Evolutionary conservation across 2,888 invertebrate genomes (phyloP).

Genomic region (Lamellibrachia satsuma): DNA sequence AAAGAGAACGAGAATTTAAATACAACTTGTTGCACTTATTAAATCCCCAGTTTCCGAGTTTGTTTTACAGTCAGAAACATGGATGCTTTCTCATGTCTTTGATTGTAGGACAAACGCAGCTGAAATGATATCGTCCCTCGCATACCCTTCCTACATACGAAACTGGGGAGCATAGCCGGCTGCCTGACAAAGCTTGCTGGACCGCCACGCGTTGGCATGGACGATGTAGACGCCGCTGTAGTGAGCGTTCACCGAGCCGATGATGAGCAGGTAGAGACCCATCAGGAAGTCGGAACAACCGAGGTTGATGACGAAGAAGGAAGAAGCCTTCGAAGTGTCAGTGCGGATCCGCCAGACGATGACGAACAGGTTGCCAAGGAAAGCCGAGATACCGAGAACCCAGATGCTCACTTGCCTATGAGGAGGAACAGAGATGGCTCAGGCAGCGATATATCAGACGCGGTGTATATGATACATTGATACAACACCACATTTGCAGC

Average conservation of each 20-base stretch:
- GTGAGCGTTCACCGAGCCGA: constrained; percentile 57
- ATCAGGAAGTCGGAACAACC: constrained; percentile 73
- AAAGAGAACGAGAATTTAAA: too few species aligned
- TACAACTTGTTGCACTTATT: too few species aligned
- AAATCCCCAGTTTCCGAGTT: too few species aligned
- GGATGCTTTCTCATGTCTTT: too few species aligned
- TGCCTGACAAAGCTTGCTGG: constrained; percentile 57
- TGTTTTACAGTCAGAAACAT: too few species aligned
- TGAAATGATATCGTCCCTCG: not conserved
- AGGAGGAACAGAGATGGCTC: too few species aligned
- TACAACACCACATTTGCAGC: too few species aligned
- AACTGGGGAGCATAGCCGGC: constrained; percentile 60
- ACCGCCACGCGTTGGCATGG: constrained; percentile 56
- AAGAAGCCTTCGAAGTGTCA: constrained; percentile 35
- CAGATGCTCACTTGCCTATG: constrained; percentile 68
- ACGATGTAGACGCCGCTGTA: constrained; percentile 64
- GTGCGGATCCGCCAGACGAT: constrained; percentile 68
- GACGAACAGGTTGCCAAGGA: constrained; percentile 71
- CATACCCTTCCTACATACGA: not conserved
- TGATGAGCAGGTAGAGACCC: constrained; percentile 73
- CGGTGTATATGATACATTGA: too few species aligned
- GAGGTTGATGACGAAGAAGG: constrained; percentile 70
- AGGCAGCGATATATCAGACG: too few species aligned
- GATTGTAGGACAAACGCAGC: too few species aligned
- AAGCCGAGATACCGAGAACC: constrained; percentile 72